phyloP scores from a whole-genome alignment of 1,140 invertebrate genomes.

The Mamestra configurata region DNA sequence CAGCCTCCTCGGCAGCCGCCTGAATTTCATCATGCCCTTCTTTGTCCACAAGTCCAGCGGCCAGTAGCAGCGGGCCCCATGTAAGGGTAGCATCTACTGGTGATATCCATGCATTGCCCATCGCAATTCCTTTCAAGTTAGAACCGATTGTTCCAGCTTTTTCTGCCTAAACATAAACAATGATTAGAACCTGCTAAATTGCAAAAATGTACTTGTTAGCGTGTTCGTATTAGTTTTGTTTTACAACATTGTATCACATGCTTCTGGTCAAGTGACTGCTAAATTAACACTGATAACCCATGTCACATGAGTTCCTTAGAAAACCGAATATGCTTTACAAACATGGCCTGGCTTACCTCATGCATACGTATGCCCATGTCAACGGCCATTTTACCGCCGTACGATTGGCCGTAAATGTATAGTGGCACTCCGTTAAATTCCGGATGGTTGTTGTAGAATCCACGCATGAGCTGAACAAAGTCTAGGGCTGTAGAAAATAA shows the following conservation, averaged over 20 bases:
- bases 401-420: constrained; percentile 95
- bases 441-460: constrained; percentile 90
- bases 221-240: background rate
- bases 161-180: constrained; percentile 88
- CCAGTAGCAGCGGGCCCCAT: constrained; percentile 93
- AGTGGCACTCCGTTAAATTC: constrained; percentile 92
- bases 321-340: background rate
- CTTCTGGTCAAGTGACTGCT: background rate
- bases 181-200: background rate
- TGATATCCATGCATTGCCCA: constrained; percentile 96
- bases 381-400: constrained; percentile 96
- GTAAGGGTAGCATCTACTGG: constrained; percentile 94
- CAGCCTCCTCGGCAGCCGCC: constrained; percentile 84
- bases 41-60: constrained; percentile 90
- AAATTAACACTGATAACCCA: constrained; percentile 4
- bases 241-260: background rate
- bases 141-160: constrained; percentile 89
- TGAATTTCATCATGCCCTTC: constrained; percentile 88
- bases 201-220: background rate
- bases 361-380: constrained; percentile 91
- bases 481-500: constrained; percentile 89
- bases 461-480: constrained; percentile 91
- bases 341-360: constrained; percentile 87
- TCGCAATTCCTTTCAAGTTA: constrained; percentile 92
- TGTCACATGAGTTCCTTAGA: background rate